Base-by-base conservation (phyloP, 1,140 invertebrate species). In the Delia radicum region DNA sequence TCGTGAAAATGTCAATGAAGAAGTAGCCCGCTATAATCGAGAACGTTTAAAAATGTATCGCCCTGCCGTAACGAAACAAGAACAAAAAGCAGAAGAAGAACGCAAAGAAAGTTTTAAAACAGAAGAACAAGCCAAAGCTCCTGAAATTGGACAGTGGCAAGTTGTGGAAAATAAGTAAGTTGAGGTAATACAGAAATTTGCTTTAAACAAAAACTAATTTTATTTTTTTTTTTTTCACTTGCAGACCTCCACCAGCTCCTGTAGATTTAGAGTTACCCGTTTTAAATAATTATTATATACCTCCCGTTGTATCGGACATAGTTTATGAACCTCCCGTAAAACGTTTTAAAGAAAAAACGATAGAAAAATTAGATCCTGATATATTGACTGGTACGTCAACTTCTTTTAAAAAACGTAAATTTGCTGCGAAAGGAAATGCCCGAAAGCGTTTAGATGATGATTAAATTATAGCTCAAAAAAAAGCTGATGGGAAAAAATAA, bases 61-160 rank as follows among this genome's bases (percentile, higher is more conserved):
- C 6, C 80, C 77, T 15, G 77, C 77, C 0, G 79, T 80, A 0
- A 81, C 74, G 7, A 72, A 78, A 33, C 80, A 84, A 46, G 80
- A 85, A 42, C 79, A 80, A 65, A 89, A 82, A 76, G 82, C 84
- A 78, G 87, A 85, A 77, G 89, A 82, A 81, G 89, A 87, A 83
- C 85, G 83, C 73, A 78, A 79, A 12, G 82, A 82, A 13, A 74
- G 55, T 73, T 90, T 78, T 78, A 88, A 82, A 78, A 87, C 79
- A 67, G 87, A 78, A 87, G 89, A 78, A 79, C 87, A 87, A 78
- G 88, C 86, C 76, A 88, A 87, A 79, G 88, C 87, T 3, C 87
- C 91, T 78, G 90, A 91, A 21, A 92, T 92, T 80, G 92, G 92
- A 8, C 82, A 87, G 37, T 93, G 92, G 92, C 87, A 89, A 78